A percentile compares a stretch with the other conserved stretches of the same genome.
Conservation (phyloP, 1,140 invertebrate species). For the Panulirus ornatus region DNA sequence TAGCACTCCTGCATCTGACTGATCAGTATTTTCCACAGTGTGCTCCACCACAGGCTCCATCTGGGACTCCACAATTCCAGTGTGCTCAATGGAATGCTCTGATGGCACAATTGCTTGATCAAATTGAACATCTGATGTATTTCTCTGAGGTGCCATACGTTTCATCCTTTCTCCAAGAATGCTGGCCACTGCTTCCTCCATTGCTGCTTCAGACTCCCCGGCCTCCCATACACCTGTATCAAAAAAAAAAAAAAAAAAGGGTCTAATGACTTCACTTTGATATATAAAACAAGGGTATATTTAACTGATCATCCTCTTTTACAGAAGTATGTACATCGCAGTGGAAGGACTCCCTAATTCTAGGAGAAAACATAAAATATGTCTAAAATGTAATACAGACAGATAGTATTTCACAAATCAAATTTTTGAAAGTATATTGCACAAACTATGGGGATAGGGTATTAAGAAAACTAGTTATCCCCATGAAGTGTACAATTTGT, state of each 20-base stretch:
- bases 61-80: conserved; percentile 19
- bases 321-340: no score
- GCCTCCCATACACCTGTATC: conserved; percentile 48
- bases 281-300: no score
- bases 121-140: conserved; percentile 14
- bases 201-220: conserved; percentile 57
- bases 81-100: conserved; percentile 34
- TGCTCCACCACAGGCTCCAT: conserved; percentile 44
- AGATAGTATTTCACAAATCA: no score
- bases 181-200: conserved; percentile 66
- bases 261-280: no score
- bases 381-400: no score
- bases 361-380: no score
- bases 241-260: neutral
- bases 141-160: conserved; percentile 22
- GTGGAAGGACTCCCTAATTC: no score
- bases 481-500: no score
- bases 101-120: conserved; percentile 19
- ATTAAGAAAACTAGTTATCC: no score
- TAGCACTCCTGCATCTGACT: conserved; percentile 2
- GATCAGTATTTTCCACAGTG: conserved; percentile 41
- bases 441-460: no score
- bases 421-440: no score
- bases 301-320: no score
- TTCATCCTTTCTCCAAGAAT: conserved; percentile 66